Conservation (phyloP, 2,888 invertebrate species). For the Ypsolopha sequella region DNA sequence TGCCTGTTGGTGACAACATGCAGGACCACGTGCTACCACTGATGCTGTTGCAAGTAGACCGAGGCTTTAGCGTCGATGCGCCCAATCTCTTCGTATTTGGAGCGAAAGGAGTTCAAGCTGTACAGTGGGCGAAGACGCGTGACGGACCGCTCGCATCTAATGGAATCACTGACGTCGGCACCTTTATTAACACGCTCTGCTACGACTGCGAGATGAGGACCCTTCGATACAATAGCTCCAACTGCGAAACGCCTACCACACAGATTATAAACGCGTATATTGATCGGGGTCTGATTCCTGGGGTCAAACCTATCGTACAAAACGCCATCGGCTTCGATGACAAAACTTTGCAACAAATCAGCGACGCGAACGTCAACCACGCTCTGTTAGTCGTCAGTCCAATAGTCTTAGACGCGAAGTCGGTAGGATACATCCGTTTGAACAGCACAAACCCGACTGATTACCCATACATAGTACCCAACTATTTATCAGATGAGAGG, state of each 20-base stretch:
- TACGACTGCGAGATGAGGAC: constrained; percentile 22
- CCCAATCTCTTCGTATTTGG: constrained; percentile 10
- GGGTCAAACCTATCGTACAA: constrained; percentile 14
- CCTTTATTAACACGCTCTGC: constrained; percentile 34
- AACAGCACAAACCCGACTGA: constrained; percentile 23
- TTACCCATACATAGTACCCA: constrained; percentile 29
- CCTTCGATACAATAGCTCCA: constrained; percentile 18
- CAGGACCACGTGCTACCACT: constrained; percentile 33
- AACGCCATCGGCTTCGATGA: constrained; percentile 15
- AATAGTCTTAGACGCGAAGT: constrained; percentile 25
- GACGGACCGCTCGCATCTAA: constrained; percentile 32
- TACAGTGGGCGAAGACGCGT: constrained; percentile 15
- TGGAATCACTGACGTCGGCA: constrained; percentile 30
- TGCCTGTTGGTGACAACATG: constrained; percentile 38
- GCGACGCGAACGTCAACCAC: constrained; percentile 18
- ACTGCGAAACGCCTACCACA: constrained; percentile 31
- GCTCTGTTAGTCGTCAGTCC: constrained; percentile 22
- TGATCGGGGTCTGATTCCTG: constrained; percentile 16
- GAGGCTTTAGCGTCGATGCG: constrained; percentile 5
- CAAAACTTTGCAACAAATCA: constrained; percentile 22
- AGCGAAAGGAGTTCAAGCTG: constrained; percentile 9
- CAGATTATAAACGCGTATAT: constrained; percentile 32
- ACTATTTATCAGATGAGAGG: constrained; percentile 27
- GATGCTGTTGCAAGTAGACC: constrained; percentile 23
- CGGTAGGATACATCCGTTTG: constrained; percentile 28